Evolutionary conservation across 2,888 invertebrate genomes (phyloP), one percentile per base, ranked within the genome.

Genomic region (Cepaea hortensis): DNA sequence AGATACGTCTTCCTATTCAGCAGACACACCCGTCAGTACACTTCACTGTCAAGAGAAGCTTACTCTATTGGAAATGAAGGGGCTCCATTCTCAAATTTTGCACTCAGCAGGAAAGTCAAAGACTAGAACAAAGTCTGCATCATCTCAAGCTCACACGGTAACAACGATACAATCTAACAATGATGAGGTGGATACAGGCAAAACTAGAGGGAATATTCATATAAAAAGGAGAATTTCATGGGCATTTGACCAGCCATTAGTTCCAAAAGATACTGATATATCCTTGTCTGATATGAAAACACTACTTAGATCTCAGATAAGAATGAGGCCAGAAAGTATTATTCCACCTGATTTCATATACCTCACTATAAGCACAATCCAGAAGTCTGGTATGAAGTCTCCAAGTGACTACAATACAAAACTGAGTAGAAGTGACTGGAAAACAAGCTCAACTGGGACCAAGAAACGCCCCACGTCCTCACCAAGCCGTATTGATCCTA

Each of bases 301-400:
- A 9, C 88, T 94, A 83, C 90, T 94, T 48, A 88, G 93, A 35
- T 93, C 94, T 50, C 94, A 94, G 89, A 94, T 94, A 80, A 87
- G 94, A 62, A 91, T 91, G 90, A 92, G 91, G 86, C 89, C 91
- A 20, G 92, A 93, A 76, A 91, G 88, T 61, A 87, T 91, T 83
- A 90, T 93, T 13, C 93, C 94, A 3, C 94, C 94, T 23, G 93
- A 93, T 87, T 94, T 94, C 89, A 92, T 94, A 18, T 94, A 93
- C 84, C 88, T 93, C n/a, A 93, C 93, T 18, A 92, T 94, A 1
- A 93, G 92, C 90, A 91, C 93, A 62, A 93, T 94, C 72, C 93
- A 94, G 79, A 90, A 90, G 73, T 90, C 91, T 6, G 91, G 93
- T 90, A 91, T 90, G 81, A 90, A 90, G 3, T 90, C 90, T 48